A percentile compares a stretch with the other conserved stretches of the same genome.
Evolutionary conservation across 2,888 invertebrate species (phyloP).

Genomic region (Branchinecta sandiegonensis): DNA sequence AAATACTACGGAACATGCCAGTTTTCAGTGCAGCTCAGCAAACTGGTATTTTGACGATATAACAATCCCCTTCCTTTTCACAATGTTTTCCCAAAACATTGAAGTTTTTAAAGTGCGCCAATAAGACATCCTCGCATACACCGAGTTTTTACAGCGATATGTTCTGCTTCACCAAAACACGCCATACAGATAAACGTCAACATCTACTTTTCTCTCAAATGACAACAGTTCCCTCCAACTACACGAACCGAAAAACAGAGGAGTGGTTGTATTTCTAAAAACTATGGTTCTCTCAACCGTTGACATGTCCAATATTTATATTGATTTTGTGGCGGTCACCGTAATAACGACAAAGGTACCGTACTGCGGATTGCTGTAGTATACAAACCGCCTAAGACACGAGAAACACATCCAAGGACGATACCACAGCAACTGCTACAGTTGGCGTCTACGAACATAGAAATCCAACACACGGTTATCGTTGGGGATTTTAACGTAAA

Average conservation of each 20-base stretch:
- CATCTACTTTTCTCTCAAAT: neutral
- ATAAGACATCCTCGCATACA: neutral
- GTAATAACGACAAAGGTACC: neutral
- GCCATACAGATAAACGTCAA: too few species aligned
- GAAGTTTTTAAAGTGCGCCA: neutral
- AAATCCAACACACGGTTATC: too few species aligned
- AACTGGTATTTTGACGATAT: constrained; percentile 2
- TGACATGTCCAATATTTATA: neutral
- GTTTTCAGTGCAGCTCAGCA: constrained; percentile 4
- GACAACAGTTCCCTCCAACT: neutral
- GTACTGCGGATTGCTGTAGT: neutral
- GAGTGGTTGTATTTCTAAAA: neutral
- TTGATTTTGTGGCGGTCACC: neutral
- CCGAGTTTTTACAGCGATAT: neutral
- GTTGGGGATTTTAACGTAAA: too few species aligned
- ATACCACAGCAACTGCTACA: too few species aligned
- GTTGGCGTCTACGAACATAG: too few species aligned
- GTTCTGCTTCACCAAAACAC: too few species aligned
- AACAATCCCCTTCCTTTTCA: neutral
- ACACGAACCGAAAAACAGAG: neutral
- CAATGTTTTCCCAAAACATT: neutral
- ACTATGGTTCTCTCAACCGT: neutral
- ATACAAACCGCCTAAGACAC: too few species aligned
- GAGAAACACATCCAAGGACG: too few species aligned
- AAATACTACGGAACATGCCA: neutral